Percentiles rank a stretch among this genome's conserved stretches.
phyloP scores from a whole-genome alignment of 2,113 vertebrate species.

The Pipa parva region DNA sequence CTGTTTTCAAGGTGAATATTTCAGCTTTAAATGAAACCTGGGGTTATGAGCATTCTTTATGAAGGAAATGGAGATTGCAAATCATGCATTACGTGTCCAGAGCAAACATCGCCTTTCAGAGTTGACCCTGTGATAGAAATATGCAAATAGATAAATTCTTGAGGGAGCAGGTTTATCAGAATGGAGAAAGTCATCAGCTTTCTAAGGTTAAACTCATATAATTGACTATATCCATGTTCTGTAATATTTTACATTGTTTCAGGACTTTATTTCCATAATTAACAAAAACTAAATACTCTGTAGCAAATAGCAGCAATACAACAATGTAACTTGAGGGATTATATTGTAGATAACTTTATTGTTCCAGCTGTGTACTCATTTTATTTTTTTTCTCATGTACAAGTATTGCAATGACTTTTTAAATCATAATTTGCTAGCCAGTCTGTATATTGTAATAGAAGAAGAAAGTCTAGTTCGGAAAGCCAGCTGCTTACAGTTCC shows the following conservation, averaged over 20 bases:
- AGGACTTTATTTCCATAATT: not conserved
- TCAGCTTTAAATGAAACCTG: not conserved
- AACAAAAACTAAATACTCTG: not conserved
- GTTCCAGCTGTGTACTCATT: not conserved
- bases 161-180: constrained; percentile 12
- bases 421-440: too few relatives aligned
- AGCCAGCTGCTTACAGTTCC: too few relatives aligned
- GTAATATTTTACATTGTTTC: not conserved
- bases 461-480: too few relatives aligned
- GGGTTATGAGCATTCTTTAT: not conserved
- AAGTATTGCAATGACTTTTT: too few relatives aligned
- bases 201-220: constrained; percentile 13
- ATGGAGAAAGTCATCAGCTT: constrained; percentile 1
- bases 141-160: constrained; percentile 13
- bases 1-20: not conserved
- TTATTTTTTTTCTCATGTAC: too few relatives aligned
- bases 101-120: constrained; percentile 9
- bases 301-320: not conserved
- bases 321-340: not conserved
- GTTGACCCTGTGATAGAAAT: not conserved
- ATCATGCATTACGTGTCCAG: not conserved
- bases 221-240: not conserved
- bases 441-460: too few relatives aligned
- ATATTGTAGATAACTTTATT: not conserved
- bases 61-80: not conserved